These are phyloP conservation scores for Pipa parva DNA, from an alignment of 2,113 vertebrate genomes.

Conservation along the genomic window DNA sequence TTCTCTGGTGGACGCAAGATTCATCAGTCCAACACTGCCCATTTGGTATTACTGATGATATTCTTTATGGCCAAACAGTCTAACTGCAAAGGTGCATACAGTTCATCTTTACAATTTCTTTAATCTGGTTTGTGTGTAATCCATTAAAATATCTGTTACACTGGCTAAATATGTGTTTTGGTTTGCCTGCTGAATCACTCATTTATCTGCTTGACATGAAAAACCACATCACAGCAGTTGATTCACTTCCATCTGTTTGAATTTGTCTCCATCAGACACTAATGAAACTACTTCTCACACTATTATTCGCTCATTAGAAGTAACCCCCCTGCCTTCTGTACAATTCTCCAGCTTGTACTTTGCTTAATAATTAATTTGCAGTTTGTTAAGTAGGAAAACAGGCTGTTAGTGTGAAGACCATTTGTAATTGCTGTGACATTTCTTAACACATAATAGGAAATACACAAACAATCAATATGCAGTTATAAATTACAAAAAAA, in stretches of 20 bases:
- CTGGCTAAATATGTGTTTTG: neutral
- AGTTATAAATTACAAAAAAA: constrained; percentile 2
- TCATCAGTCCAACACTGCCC: no score
- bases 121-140: no score
- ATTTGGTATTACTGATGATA: no score
- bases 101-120: no score
- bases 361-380: constrained; percentile 35
- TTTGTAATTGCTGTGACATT: constrained; percentile 13
- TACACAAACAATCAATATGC: constrained; percentile 6
- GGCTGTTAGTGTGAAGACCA: constrained; percentile 7
- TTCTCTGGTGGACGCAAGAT: no score
- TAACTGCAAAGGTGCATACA: no score
- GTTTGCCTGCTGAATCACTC: neutral
- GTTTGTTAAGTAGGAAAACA: constrained; percentile 23
- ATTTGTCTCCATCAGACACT: constrained; percentile 19
- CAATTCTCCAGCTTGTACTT: constrained; percentile 17
- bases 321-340: constrained; percentile 23
- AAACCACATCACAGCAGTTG: constrained; percentile 7
- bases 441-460: constrained; percentile 15
- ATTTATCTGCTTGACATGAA: constrained; percentile 1
- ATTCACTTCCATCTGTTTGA: constrained; percentile 22
- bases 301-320: constrained; percentile 29
- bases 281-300: constrained; percentile 35
- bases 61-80: no score
- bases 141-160: no score